Conservation (phyloP, 2,888 invertebrate genomes). For the Coenonympha glycerion region DNA sequence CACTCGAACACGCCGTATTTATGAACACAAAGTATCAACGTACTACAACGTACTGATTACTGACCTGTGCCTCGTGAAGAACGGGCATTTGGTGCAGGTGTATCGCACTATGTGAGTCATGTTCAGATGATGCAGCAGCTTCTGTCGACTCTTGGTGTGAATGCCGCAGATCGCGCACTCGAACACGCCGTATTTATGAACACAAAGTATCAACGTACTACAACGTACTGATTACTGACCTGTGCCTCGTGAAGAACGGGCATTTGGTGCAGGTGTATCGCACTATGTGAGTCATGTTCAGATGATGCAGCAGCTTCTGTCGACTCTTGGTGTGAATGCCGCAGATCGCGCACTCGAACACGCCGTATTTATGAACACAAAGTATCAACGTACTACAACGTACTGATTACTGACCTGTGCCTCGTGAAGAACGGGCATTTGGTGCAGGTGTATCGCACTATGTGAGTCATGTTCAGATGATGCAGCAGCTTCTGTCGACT, state of each 20-base stretch:
- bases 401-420: not conserved
- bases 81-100: not conserved
- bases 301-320: no score
- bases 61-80: conserved; percentile 3
- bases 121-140: not conserved
- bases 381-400: no score
- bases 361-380: no score
- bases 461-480: conserved; percentile 1
- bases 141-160: not conserved
- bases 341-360: no score
- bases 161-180: not conserved
- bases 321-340: no score
- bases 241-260: no score
- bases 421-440: not conserved
- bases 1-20: not conserved
- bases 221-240: no score
- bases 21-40: not conserved
- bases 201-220: no score
- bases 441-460: not conserved
- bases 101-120: not conserved
- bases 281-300: no score
- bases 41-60: no score
- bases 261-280: no score
- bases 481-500: not conserved
- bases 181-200: not conserved